Evolutionary conservation across 2,888 invertebrate genomes (phyloP).

Genomic region (Nineta flava): DNA sequence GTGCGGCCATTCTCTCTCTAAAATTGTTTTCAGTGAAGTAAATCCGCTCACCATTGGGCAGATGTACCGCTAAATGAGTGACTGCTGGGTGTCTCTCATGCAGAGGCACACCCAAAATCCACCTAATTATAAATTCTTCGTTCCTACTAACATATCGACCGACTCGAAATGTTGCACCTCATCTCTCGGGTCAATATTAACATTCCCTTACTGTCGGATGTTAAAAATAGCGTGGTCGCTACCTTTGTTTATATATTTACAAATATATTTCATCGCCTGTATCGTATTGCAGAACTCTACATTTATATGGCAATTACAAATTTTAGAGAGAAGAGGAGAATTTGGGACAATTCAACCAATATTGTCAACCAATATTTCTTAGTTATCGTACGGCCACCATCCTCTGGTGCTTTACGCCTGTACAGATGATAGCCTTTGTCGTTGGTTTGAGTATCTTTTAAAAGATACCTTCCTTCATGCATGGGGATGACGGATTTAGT

Average conservation of each 20-base stretch:
- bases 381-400: background rate
- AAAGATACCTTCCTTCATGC: conserved; percentile 11
- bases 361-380: no score
- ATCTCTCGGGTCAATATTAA: conserved; percentile 12
- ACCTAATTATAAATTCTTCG: conserved; percentile 21
- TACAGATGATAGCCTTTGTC: conserved; percentile 2
- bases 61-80: conserved; percentile 12
- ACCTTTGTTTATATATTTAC: conserved; percentile 16
- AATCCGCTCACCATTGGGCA: conserved; percentile 16
- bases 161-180: conserved; percentile 17
- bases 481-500: conserved; percentile 14
- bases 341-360: no score
- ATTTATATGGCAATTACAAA: conserved; percentile 15
- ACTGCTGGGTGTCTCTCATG: conserved; percentile 16
- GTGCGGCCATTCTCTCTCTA: conserved; percentile 12
- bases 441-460: conserved; percentile 6
- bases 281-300: conserved; percentile 5
- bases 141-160: conserved; percentile 16
- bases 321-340: conserved; percentile 12
- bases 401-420: background rate
- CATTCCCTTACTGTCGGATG: conserved; percentile 14
- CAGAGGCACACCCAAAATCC: conserved; percentile 14
- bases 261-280: conserved; percentile 12
- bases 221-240: conserved; percentile 14
- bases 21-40: conserved; percentile 20